Evolutionary conservation across 92 coral and sea anemone genomes (phyloP), one percentile per base, ranked within the genome.

Genomic region (Heteractis magnifica): DNA sequence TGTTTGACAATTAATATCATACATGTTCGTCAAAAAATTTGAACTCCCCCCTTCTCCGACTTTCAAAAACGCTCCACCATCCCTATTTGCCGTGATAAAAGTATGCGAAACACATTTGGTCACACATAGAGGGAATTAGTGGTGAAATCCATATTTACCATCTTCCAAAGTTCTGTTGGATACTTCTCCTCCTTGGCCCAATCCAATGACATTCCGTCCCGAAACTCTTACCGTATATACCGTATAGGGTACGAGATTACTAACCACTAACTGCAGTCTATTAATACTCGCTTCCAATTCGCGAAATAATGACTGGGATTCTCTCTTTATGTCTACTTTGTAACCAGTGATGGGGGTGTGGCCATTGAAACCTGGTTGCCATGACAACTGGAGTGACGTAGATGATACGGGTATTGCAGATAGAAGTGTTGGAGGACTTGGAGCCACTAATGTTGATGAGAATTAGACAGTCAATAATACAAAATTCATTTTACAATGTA

Each of bases 281-380:
- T 81, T 51, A 81, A 81, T 53, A 81, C 84, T 81, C 14, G 76
- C 41, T 51, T 81, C 77, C 52, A 81, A 11, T 15, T 48, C 77
- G 51, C 50, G 50, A 10, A 68, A 81, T 49, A 41, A 62, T 41
- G 44, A 52, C 50, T 81, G 64, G 7, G 77, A 77, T 16, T 88
- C 79, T 48, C 20, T 85, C 87, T 56, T 88, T 49, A 82, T 80
- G 10, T 86, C 92, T 49, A 96, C 65, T 65, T 76, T 90, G 90
- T 91, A 96, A 16, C 93, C 85, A 48, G 90, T 92, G 75, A 96
- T 82, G 11, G 94, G 79, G 72, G 93, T 87, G 88, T 91, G 91
- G 16, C 99, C 99, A 75, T 92, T 88, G 88, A 92, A 96, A 9
- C 93, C 93, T 80, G 93, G 93, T 80, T 85, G 89, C 99, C 99